Evolutionary conservation across 2,797 vertebrate species (phyloP).

Genomic region (Alcedo atthis): DNA sequence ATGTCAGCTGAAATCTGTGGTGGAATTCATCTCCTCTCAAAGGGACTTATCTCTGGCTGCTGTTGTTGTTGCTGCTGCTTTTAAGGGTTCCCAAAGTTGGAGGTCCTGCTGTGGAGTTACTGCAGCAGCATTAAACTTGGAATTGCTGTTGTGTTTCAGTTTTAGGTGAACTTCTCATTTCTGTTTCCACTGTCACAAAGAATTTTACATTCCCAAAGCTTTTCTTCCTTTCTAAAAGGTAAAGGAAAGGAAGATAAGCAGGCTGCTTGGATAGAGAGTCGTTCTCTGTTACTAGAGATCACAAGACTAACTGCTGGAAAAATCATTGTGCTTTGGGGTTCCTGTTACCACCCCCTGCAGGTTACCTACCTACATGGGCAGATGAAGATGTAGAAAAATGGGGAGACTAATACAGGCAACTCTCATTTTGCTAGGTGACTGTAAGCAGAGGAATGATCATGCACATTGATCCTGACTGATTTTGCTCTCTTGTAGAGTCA

Average conservation of each 20-base stretch:
- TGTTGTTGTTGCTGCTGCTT: neutral
- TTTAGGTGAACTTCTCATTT: neutral
- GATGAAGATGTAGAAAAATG: neutral
- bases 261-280: neutral
- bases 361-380: rapidly evolving
- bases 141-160: rapidly evolving
- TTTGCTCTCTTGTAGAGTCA: neutral
- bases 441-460: neutral
- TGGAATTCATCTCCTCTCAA: neutral
- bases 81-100: neutral
- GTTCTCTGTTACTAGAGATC: rapidly evolving
- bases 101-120: neutral
- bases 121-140: neutral
- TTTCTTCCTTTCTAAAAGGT: neutral
- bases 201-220: neutral
- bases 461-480: rapidly evolving
- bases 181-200: neutral
- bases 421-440: rapidly evolving
- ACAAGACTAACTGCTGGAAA: neutral
- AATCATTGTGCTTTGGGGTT: neutral
- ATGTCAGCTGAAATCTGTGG: slow-evolving; percentile 23
- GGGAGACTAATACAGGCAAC: rapidly evolving
- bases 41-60: neutral
- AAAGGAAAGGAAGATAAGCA: neutral
- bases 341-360: rapidly evolving